Base-by-base conservation (phyloP, 1,140 invertebrate species). In the Sarcophaga peregrina region DNA sequence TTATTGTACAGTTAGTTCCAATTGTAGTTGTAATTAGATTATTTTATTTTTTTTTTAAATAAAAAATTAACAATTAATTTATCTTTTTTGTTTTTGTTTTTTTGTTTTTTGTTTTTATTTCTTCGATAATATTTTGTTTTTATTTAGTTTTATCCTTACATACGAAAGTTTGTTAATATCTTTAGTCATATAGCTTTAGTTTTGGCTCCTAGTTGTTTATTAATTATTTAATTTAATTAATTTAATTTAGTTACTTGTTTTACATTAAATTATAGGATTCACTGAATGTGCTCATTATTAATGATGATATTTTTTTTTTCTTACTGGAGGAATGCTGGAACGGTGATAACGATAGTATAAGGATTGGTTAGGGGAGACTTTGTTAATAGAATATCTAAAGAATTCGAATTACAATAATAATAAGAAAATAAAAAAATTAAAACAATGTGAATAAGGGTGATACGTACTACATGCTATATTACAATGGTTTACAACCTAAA, bases 401-500 rank as follows among this genome's bases (percentile, higher is more conserved):
- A n/a, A n/a, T n/a, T n/a, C n/a, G n/a, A n/a, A n/a, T n/a, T n/a
- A n/a, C n/a, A n/a, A n/a, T n/a, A n/a, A n/a, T n/a, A n/a, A n/a
- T n/a, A n/a, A n/a, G n/a, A n/a, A n/a, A n/a, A n/a, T n/a, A n/a
- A n/a, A n/a, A n/a, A n/a, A n/a, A n/a, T n/a, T n/a, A n/a, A n/a
- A n/a, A n/a, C n/a, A n/a, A n/a, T n/a, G n/a, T n/a, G n/a, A n/a
- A n/a, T n/a, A n/a, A n/a, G n/a, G n/a, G n/a, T n/a, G n/a, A n/a
- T 68, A 7, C 8, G 6, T 17, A 7, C 6, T 68, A 68, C 20
- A 20, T 78, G n/a, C n/a, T 78, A 78, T 78, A 20, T 52, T 78
- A 78, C 75, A 78, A 20, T 78, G 75, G 47, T 52, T 78, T 78
- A 78, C 75, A 78, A 78, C 75, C 75, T 78, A 17, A 78, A 20